Conservation (phyloP, 2,113 vertebrate species). For the Ondatra zibethicus region DNA sequence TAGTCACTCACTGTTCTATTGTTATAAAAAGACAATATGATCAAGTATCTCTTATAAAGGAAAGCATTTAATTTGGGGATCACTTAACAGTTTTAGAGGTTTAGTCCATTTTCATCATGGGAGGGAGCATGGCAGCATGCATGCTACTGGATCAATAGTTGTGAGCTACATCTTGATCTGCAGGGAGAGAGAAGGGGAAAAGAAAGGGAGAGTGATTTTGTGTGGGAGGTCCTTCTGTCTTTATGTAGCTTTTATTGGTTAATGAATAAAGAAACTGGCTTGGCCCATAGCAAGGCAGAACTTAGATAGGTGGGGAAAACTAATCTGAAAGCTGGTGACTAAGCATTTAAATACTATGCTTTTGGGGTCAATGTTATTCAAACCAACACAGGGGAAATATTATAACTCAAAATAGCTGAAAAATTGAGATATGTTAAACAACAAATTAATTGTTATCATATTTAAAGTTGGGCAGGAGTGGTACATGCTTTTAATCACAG, state of each 20-base stretch:
- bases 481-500: too few relatives aligned
- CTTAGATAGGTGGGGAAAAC: too few relatives aligned
- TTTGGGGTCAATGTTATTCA: neutral
- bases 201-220: neutral
- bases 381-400: neutral
- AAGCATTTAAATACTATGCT: neutral
- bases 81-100: neutral
- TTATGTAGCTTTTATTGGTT: too few relatives aligned
- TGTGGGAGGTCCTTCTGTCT: too few relatives aligned
- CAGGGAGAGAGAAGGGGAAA: neutral
- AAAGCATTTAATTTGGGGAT: neutral
- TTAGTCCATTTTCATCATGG: neutral
- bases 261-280: too few relatives aligned
- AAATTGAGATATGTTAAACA: neutral
- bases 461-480: too few relatives aligned
- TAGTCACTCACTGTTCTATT: neutral
- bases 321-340: neutral
- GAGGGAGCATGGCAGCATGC: neutral
- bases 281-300: too few relatives aligned
- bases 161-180: neutral
- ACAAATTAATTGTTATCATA: neutral
- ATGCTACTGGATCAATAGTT: neutral
- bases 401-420: neutral
- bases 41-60: neutral
- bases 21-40: neutral